phyloP scores from a whole-genome alignment of 2,113 vertebrate genomes.

The Eulacestoma nigropectus region DNA sequence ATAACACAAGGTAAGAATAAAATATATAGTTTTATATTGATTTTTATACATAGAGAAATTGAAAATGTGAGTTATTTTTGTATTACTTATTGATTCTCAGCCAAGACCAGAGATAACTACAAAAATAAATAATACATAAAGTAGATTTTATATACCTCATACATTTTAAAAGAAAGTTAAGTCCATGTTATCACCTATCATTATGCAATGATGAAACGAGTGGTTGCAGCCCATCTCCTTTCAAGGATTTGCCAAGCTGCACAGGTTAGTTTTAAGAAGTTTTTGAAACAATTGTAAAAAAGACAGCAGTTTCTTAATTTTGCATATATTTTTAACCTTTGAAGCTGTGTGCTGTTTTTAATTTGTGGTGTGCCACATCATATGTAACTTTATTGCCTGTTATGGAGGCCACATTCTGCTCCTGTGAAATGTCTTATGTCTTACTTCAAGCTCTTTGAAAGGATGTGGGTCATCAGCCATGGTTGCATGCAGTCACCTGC shows the following conservation, averaged over 20 bases:
- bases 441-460: background rate
- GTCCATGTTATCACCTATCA: background rate
- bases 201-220: background rate
- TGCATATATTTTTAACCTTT: background rate
- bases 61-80: slow-evolving; percentile 38
- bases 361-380: background rate
- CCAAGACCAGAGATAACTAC: background rate
- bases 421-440: background rate
- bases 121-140: slow-evolving; percentile 47
- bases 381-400: background rate
- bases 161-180: slow-evolving; percentile 6
- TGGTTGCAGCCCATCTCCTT: background rate
- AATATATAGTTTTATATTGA: slow-evolving; percentile 17
- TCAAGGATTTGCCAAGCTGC: background rate
- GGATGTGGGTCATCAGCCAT: background rate
- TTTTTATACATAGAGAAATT: slow-evolving; percentile 16
- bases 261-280: background rate
- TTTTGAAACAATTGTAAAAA: background rate
- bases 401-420: background rate
- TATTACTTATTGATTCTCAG: slow-evolving; percentile 26
- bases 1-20: background rate
- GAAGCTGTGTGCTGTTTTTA: background rate
- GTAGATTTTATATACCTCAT: slow-evolving; percentile 3
- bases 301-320: background rate
- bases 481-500: background rate